Conservation (phyloP, 2,113 vertebrate species). For the Paedocypris sp. region DNA sequence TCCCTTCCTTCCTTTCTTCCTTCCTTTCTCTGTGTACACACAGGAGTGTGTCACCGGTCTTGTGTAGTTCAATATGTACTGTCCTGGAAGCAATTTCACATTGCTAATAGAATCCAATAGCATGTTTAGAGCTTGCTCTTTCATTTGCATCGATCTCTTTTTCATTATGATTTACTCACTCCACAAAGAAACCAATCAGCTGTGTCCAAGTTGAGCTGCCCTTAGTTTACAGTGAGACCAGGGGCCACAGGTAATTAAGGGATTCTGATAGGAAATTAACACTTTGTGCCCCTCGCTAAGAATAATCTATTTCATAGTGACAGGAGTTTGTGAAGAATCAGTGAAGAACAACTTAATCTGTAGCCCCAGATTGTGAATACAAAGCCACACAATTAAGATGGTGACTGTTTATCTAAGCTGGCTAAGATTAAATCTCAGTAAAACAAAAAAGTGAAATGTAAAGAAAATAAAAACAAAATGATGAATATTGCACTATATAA, state of each 20-base stretch:
- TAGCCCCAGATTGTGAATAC: too few species aligned
- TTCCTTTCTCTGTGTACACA: neutral
- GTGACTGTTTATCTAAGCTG: too few species aligned
- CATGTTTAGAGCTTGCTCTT: constrained; percentile 39
- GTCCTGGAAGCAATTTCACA: constrained; percentile 37
- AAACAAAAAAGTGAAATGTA: too few species aligned
- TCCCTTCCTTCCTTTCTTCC: too few species aligned
- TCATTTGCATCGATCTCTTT: constrained; percentile 36
- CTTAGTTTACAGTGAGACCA: constrained; percentile 22
- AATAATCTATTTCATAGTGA: constrained; percentile 31
- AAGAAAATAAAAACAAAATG: too few species aligned
- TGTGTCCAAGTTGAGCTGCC: constrained; percentile 27
- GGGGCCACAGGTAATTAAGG: constrained; percentile 31
- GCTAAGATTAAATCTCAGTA: too few species aligned
- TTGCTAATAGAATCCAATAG: constrained; percentile 39
- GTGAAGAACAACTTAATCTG: constrained; percentile 17
- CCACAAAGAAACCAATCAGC: constrained; percentile 30
- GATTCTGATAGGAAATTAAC: constrained; percentile 36
- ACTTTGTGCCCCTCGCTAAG: constrained; percentile 20
- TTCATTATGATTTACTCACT: constrained; percentile 33
- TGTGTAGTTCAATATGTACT: constrained; percentile 25
- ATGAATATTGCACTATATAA: too few species aligned
- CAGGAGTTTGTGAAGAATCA: constrained; percentile 26
- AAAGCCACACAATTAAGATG: too few species aligned
- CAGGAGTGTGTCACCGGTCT: neutral